Evolutionary conservation across 2,113 vertebrate species (phyloP), one percentile per base, ranked within the genome.

Genomic region (Engystomops pustulosus): DNA sequence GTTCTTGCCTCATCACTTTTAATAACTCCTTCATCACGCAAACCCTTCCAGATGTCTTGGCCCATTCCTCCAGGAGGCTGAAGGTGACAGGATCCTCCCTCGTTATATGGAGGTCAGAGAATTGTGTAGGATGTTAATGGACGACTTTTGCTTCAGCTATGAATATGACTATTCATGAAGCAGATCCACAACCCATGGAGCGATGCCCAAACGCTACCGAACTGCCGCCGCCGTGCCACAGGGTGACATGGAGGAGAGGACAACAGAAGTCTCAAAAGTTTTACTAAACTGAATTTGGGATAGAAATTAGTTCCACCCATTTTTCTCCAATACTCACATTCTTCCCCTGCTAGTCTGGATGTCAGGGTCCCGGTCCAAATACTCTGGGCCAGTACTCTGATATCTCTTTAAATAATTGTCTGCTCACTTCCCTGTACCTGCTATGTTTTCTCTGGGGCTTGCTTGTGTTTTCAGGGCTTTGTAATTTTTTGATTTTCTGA

Each of bases 31-130:
- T 55, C 65, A 74, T 72, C 80, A 71, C 51, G 80, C 80, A 60
- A 82, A 53, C n/a, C 45, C 45, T 45, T 72, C 69, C 80, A 82
- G 80, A 82, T 82, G 80, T 82, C 32, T 44, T 72, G 68, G 68
- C 68, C 30, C 20, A 18, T 41, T 49, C 32, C 11, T 32, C 12
- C n/a, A 36, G 23, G 34, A 72, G 34, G 49, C 18, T n/a, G n/a
- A 71, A 58, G 80, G 80, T 72, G 80, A 82, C 15, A 81, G n/a
- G n/a, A n/a, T n/a, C n/a, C n/a, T n/a, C n/a, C n/a, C n/a, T n/a
- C n/a, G n/a, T n/a, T n/a, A n/a, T n/a, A n/a, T n/a, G n/a, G n/a
- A n/a, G n/a, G n/a, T n/a, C n/a, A n/a, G n/a, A n/a, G n/a, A n/a
- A n/a, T n/a, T n/a, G 6, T 20, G 62, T 17, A 18, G 30, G 6